Evolutionary conservation across 2,888 invertebrate genomes (phyloP).

Genomic region (Acleris holmiana): DNA sequence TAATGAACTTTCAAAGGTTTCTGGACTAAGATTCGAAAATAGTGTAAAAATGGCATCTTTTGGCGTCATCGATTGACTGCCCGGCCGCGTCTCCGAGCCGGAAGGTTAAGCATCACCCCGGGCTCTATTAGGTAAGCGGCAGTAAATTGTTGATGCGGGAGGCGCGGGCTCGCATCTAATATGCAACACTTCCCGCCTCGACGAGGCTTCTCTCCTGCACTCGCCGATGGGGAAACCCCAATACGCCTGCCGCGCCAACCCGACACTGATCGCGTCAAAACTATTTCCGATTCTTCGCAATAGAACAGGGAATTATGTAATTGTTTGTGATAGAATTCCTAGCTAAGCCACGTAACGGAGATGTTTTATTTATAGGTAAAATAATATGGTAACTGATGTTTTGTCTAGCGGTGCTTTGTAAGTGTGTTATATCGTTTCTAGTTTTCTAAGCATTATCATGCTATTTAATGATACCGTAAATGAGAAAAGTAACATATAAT

Average conservation of each 20-base stretch:
- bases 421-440: no score
- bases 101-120: constrained; percentile 53
- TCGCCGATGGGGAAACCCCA: constrained; percentile 59
- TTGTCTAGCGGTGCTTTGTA: no score
- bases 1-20: no score
- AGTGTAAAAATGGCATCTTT: no score
- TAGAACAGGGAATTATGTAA: constrained; percentile 25
- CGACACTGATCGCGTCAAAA: constrained; percentile 47
- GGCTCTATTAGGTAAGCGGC: constrained; percentile 63
- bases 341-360: neutral
- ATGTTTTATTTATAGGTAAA: constrained; percentile 1
- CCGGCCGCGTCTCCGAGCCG: neutral
- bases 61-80: constrained; percentile 36
- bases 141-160: constrained; percentile 68
- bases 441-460: no score
- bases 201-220: constrained; percentile 50
- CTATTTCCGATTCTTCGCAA: constrained; percentile 44
- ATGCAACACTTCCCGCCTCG: constrained; percentile 66
- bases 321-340: constrained; percentile 21
- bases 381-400: neutral
- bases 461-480: no score
- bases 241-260: constrained; percentile 50
- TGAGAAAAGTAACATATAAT: no score
- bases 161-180: constrained; percentile 66
- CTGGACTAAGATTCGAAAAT: no score